These are phyloP conservation scores for Tetragonula clypearis DNA, from an alignment of 1,140 invertebrate species.

Conservation along the genomic window DNA sequence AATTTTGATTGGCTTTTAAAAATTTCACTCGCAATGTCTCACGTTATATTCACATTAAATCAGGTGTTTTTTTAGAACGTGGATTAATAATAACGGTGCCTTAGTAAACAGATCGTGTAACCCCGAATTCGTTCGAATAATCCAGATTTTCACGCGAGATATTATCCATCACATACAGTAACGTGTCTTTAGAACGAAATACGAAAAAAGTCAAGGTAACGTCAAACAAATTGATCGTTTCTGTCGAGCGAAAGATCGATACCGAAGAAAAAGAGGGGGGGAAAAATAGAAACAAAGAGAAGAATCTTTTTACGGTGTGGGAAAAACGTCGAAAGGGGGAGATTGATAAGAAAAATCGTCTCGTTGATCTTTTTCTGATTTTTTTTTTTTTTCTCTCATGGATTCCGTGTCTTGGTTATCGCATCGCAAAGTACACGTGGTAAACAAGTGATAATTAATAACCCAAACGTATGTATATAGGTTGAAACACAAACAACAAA, in stretches of 20 bases:
- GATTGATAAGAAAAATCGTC: conserved; percentile 12
- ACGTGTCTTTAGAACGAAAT: not conserved
- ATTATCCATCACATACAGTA: not conserved
- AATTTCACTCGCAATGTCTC: not conserved
- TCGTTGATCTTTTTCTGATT: not conserved
- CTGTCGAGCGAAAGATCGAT: not conserved
- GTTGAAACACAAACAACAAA: conserved; percentile 64
- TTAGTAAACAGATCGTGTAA: not conserved
- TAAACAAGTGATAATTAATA: conserved; percentile 27
- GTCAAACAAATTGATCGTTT: not conserved
- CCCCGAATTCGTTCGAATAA: conserved; percentile 23
- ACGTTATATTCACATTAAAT: not conserved
- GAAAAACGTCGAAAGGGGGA: too few relatives aligned
- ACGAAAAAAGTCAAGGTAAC: not conserved
- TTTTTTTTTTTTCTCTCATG: too few relatives aligned
- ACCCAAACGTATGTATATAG: conserved; percentile 44
- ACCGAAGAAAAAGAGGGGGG: not conserved
- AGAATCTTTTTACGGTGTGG: too few relatives aligned
- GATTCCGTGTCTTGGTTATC: not conserved
- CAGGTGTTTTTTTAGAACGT: not conserved
- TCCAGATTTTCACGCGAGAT: not conserved
- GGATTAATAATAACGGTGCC: not conserved
- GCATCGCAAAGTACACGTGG: conserved; percentile 1
- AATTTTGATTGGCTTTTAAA: not conserved
- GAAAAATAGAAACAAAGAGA: not conserved